Percentiles rank a stretch among this genome's conserved stretches.
Evolutionary conservation across 2,888 invertebrate species (phyloP).

Genomic region (Calameuta idolon): DNA sequence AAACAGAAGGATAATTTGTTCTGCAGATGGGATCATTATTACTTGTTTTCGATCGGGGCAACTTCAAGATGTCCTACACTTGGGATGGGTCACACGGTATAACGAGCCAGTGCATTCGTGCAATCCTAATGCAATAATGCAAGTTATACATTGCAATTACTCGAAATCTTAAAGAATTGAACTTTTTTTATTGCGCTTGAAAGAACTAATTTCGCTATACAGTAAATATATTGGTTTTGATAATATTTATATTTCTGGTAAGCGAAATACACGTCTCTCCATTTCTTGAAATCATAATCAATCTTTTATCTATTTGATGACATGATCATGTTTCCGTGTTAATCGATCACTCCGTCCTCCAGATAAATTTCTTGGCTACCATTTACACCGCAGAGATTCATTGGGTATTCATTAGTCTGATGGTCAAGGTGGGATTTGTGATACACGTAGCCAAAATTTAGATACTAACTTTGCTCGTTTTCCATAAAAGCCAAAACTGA

Average conservation of each 20-base stretch:
- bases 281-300: not conserved
- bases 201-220: not conserved
- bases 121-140: too few species aligned
- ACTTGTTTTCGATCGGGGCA: too few species aligned
- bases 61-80: too few species aligned
- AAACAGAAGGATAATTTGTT: too few species aligned
- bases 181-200: not conserved
- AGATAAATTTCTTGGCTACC: constrained; percentile 1
- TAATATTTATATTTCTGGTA: not conserved
- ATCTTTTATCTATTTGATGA: not conserved
- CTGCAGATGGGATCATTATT: too few species aligned
- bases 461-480: not conserved
- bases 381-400: not conserved
- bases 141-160: too few species aligned
- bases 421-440: not conserved
- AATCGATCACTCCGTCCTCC: not conserved
- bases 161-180: too few species aligned
- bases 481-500: not conserved
- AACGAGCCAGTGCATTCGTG: not conserved
- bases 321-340: not conserved
- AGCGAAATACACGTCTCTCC: not conserved
- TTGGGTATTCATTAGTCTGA: not conserved
- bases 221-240: not conserved
- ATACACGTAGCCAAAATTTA: not conserved
- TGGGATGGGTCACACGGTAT: not conserved